Conservation (phyloP, 2,888 invertebrate genomes). For the Anoplius nigerrimus region DNA sequence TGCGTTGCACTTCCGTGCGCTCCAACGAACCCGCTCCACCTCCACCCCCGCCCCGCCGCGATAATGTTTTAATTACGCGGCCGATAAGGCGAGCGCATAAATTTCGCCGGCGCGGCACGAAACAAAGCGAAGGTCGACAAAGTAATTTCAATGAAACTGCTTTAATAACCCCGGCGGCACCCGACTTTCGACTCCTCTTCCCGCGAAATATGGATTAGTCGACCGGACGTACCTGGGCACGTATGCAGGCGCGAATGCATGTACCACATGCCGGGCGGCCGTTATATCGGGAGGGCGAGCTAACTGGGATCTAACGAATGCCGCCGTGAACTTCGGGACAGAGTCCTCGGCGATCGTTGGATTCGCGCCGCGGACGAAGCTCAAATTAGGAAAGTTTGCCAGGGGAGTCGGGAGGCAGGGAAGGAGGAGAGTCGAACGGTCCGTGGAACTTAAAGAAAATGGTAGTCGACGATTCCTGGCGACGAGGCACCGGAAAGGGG, state of each 20-base stretch:
- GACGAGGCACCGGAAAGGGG: constrained; percentile 50
- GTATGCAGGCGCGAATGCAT: too few species aligned
- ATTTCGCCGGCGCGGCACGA: neutral
- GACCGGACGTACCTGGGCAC: too few species aligned
- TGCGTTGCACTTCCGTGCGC: neutral
- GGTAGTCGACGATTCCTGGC: constrained; percentile 51
- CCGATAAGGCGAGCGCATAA: constrained; percentile 5
- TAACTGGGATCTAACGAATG: constrained; percentile 40
- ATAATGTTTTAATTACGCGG: constrained; percentile 9
- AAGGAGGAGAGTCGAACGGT: constrained; percentile 37
- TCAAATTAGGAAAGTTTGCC: constrained; percentile 64
- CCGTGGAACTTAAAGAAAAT: constrained; percentile 55
- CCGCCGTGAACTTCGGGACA: constrained; percentile 31
- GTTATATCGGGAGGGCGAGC: constrained; percentile 19
- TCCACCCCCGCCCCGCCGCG: neutral
- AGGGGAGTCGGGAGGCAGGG: constrained; percentile 28
- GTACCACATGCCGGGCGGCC: neutral
- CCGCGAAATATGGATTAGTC: neutral
- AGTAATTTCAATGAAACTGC: constrained; percentile 9
- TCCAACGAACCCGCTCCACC: neutral
- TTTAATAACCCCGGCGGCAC: neutral
- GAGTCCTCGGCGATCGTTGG: constrained; percentile 39
- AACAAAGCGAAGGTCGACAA: neutral
- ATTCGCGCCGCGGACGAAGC: constrained; percentile 40
- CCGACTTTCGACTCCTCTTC: neutral